Conservation (phyloP, 92 coral and sea anemone species). For the Metridium senile region DNA sequence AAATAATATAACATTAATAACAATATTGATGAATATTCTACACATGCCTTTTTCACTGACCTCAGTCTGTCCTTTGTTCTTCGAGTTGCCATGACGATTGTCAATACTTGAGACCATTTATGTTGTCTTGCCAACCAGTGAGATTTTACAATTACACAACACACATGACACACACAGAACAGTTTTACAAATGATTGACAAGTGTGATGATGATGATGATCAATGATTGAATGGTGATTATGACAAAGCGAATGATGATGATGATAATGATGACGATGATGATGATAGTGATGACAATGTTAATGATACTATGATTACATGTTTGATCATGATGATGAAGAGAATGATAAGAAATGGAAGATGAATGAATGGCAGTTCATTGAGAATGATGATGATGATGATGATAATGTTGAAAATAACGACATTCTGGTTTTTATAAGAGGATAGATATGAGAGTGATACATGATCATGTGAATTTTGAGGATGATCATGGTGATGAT, state of each 20-base stretch:
- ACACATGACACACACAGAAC: slow-evolving; percentile 5
- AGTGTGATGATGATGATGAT: slow-evolving; percentile 2
- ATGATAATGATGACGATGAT: neutral
- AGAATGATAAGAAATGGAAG: neutral
- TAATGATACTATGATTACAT: neutral
- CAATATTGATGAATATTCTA: neutral
- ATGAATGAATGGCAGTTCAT: too few relatives aligned
- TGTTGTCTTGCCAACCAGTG: slow-evolving; percentile 9
- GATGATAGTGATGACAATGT: neutral
- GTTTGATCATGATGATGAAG: slow-evolving; percentile 8
- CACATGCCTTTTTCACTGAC: slow-evolving; percentile 35
- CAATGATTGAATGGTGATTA: neutral
- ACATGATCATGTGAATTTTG: neutral
- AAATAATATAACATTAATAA: neutral
- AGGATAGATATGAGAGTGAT: neutral
- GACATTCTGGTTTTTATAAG: neutral
- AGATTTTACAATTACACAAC: neutral
- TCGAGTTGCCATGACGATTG: slow-evolving; percentile 33
- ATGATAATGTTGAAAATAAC: neutral
- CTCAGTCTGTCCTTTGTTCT: slow-evolving; percentile 49
- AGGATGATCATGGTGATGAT: neutral
- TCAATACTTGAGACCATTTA: slow-evolving; percentile 20
- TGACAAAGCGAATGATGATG: neutral
- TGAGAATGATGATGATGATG: neutral
- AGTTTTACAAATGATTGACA: neutral